phyloP scores from a whole-genome alignment of 2,113 vertebrate species.

The Pluvianellus socialis region DNA sequence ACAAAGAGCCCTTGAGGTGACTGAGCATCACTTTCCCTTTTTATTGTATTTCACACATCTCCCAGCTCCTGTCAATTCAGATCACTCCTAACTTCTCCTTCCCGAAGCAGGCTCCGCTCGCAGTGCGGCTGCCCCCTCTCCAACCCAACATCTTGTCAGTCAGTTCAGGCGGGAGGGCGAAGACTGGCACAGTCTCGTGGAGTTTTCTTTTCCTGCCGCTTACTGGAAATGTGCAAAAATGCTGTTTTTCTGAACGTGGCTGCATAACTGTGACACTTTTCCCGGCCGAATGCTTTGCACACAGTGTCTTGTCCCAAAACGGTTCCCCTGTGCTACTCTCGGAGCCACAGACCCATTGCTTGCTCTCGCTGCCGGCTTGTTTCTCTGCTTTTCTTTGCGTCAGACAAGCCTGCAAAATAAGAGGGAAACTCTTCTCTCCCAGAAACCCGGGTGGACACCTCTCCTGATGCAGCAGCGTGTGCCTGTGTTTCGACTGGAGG shows the following conservation, averaged over 20 bases:
- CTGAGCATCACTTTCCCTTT: background rate
- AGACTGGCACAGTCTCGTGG: background rate
- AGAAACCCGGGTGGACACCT: background rate
- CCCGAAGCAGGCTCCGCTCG: background rate
- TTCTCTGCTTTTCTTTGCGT: background rate
- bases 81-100: background rate
- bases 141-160: background rate
- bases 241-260: background rate
- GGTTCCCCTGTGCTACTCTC: fast-evolving
- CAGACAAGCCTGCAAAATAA: background rate
- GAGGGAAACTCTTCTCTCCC: background rate
- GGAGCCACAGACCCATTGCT: fast-evolving
- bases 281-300: background rate
- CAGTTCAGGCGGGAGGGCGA: background rate
- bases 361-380: background rate
- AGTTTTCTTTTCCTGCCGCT: background rate
- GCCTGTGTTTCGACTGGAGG: background rate
- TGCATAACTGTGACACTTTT: no score
- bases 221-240: background rate
- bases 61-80: background rate
- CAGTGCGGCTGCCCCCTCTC: background rate
- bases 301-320: background rate
- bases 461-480: background rate
- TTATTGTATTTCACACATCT: background rate
- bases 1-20: background rate